These are phyloP conservation scores for Lycocorax pyrrhopterus DNA, from an alignment of 2,113 vertebrate species.

Conservation along the genomic window DNA sequence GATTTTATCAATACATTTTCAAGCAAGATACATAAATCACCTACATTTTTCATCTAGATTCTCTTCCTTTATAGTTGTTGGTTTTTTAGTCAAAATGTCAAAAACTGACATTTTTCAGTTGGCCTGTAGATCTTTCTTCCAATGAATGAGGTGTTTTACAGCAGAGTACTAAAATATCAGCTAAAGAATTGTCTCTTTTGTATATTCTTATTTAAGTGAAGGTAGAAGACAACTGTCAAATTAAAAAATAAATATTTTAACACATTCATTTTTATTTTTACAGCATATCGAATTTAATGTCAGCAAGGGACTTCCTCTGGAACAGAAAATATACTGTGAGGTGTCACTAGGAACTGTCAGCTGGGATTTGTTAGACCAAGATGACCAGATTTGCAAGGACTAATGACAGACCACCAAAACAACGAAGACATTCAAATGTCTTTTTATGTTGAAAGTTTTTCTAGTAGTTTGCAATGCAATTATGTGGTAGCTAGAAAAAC, in stretches of 20 bases:
- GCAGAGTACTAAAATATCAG: background rate
- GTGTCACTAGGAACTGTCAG: background rate
- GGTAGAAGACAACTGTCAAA: background rate
- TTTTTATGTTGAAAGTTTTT: background rate
- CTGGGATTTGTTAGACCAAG: background rate
- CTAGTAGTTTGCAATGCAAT: background rate
- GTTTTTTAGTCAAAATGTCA: background rate
- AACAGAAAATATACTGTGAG: background rate
- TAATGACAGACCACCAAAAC: background rate
- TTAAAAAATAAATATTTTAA: background rate
- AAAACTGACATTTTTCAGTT: background rate
- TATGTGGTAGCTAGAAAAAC: background rate
- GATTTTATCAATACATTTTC: background rate
- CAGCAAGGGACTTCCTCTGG: background rate
- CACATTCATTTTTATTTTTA: background rate
- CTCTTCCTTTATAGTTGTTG: background rate
- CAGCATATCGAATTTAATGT: background rate
- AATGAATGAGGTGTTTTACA: background rate
- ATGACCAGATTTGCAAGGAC: background rate
- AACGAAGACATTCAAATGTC: background rate
- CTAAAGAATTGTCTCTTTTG: background rate
- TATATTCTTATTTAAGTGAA: background rate
- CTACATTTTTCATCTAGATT: background rate
- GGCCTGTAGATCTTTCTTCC: background rate
- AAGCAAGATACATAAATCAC: background rate